A percentile compares a stretch with the other conserved stretches of the same genome.
Conservation (phyloP, 2,888 invertebrate species). For the Cheilosia urbana region DNA sequence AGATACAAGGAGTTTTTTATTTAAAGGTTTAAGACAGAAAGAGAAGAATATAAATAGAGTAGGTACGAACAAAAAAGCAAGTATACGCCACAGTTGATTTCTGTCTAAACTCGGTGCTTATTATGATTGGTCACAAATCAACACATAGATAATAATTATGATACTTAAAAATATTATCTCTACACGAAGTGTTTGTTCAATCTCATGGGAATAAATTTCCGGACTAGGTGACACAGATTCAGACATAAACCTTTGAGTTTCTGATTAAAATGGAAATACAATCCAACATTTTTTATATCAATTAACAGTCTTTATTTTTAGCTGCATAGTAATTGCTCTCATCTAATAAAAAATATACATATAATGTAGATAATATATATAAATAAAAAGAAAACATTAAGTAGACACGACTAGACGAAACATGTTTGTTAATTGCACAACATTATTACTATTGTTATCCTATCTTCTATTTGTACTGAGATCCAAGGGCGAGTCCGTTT, state of each 20-base stretch:
- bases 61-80: background rate
- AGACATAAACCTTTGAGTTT: background rate
- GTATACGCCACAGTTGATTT: background rate
- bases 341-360: conserved; percentile 49
- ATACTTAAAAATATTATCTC: background rate
- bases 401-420: conserved; percentile 69
- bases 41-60: background rate
- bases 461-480: conserved; percentile 76
- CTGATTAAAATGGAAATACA: background rate
- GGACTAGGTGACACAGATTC: conserved; percentile 5
- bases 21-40: too few relatives aligned
- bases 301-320: conserved; percentile 69
- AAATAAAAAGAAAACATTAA: conserved; percentile 61
- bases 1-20: too few relatives aligned
- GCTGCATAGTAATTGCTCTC: conserved; percentile 56
- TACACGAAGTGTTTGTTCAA: background rate
- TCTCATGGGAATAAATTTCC: background rate
- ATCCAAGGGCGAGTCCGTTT: conserved; percentile 71
- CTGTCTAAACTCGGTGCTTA: too few relatives aligned
- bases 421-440: conserved; percentile 38
- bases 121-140: background rate
- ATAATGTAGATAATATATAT: conserved; percentile 48
- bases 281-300: conserved; percentile 38
- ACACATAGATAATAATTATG: background rate
- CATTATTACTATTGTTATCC: conserved; percentile 7